Conservation (phyloP, 2,888 invertebrate species). For the Trichogramma dendrolimi region DNA sequence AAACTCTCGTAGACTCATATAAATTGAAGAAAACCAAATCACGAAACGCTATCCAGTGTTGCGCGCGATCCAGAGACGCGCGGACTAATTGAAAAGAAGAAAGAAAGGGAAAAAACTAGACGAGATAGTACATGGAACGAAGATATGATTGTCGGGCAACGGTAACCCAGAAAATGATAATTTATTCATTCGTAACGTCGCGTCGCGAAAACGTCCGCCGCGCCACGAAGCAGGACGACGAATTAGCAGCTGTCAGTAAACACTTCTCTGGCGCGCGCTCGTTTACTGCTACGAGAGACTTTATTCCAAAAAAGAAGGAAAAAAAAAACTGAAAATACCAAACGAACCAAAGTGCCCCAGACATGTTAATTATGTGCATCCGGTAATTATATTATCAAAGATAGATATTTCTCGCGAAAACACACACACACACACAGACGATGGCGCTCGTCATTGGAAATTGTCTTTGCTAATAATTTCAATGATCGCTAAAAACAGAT, state of each 20-base stretch:
- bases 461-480: no score
- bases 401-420: neutral
- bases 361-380: constrained; percentile 18
- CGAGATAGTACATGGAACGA: neutral
- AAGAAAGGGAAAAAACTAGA: neutral
- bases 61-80: no score
- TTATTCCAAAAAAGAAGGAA: no score
- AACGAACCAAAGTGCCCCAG: constrained; percentile 11
- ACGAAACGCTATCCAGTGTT: no score
- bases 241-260: constrained; percentile 9
- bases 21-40: no score
- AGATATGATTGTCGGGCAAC: neutral
- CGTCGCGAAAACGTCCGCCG: neutral
- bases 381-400: constrained; percentile 18
- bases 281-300: neutral
- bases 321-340: neutral
- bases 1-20: no score
- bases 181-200: constrained; percentile 17
- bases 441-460: no score
- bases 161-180: neutral
- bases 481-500: no score
- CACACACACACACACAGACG: no score
- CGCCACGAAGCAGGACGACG: neutral
- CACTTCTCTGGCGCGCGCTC: neutral
- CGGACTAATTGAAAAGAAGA: constrained; percentile 1